Evolutionary conservation across 1,140 invertebrate species (phyloP).

Genomic region (Zaprionus davidi): DNA sequence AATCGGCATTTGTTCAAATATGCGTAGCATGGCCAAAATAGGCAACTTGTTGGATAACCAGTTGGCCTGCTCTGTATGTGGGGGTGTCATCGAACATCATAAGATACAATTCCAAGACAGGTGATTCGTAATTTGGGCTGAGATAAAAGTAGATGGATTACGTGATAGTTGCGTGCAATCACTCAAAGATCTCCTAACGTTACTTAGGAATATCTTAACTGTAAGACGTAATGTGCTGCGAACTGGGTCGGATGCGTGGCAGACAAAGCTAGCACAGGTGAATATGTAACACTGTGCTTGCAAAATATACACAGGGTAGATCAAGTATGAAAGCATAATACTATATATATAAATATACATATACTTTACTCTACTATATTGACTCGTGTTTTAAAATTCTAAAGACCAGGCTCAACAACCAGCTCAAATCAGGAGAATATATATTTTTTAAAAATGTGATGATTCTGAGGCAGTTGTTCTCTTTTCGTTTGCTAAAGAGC

Average conservation of each 20-base stretch:
- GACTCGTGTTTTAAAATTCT: not conserved
- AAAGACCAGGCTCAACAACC: not conserved
- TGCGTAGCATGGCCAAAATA: not conserved
- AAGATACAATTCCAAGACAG: not conserved
- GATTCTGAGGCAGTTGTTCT: no score
- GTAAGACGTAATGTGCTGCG: not conserved
- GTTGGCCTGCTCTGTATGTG: not conserved
- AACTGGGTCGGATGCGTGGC: slow-evolving; percentile 1
- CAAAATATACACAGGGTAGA: not conserved
- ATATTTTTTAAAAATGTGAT: no score
- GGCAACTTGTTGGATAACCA: slow-evolving; percentile 1
- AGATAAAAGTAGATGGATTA: not conserved
- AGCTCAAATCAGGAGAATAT: not conserved
- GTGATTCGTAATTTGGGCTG: not conserved
- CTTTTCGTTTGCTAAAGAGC: no score
- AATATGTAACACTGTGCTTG: not conserved
- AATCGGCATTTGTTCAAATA: not conserved
- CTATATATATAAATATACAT: no score
- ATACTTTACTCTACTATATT: not conserved
- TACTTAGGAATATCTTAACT: not conserved
- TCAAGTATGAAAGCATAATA: not conserved
- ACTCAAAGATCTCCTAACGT: not conserved
- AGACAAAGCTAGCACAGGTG: not conserved
- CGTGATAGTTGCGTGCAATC: not conserved
- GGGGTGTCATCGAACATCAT: not conserved